phyloP scores from a whole-genome alignment of 2,888 invertebrate species.

The Camponotus fellah region DNA sequence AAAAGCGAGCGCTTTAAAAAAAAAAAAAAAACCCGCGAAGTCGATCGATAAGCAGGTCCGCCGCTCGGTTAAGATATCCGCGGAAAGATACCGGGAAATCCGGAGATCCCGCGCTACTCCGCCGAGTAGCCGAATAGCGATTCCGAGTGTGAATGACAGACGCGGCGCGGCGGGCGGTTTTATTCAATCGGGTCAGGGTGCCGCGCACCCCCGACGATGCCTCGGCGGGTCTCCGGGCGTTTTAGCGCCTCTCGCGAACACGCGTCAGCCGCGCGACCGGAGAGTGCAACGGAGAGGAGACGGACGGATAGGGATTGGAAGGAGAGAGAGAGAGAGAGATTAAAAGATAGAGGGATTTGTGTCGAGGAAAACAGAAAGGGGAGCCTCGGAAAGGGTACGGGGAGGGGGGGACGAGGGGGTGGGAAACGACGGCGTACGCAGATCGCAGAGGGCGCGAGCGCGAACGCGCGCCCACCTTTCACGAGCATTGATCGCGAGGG shows the following conservation, averaged over 20 bases:
- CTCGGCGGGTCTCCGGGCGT: conserved; percentile 48
- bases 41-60: neutral
- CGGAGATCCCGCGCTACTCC: neutral
- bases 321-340: neutral
- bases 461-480: conserved; percentile 82
- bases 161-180: neutral
- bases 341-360: conserved; percentile 27
- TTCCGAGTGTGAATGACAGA: neutral
- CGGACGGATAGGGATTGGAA: conserved; percentile 27
- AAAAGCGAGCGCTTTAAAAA: conserved; percentile 28
- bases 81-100: neutral
- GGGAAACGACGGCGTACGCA: conserved; percentile 32
- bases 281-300: conserved; percentile 6
- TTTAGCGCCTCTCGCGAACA: conserved; percentile 51
- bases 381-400: neutral
- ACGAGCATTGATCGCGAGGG: conserved; percentile 85
- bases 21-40: neutral
- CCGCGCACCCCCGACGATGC: conserved; percentile 49
- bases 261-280: conserved; percentile 12
- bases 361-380: conserved; percentile 57
- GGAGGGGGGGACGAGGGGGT: neutral
- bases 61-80: neutral
- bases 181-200: conserved; percentile 12
- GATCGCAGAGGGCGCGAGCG: conserved; percentile 82
- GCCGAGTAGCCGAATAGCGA: neutral